Evolutionary conservation across 2,888 invertebrate genomes (phyloP).

Genomic region (Hypolimnas misippus): DNA sequence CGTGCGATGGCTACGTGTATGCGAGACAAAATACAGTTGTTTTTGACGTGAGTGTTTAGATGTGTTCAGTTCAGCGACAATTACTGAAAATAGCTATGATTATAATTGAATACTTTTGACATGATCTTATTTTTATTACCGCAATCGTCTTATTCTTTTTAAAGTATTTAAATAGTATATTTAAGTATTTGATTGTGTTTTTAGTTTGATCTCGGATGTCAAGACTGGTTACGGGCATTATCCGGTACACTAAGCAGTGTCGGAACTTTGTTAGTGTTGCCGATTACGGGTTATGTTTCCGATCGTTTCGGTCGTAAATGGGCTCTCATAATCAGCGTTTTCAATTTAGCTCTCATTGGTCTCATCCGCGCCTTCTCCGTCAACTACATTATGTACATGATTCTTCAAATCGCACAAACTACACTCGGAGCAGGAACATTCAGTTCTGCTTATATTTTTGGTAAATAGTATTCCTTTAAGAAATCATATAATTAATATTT

Average conservation of each 20-base stretch:
- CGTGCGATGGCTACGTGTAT: slow-evolving; percentile 48
- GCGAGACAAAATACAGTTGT: slow-evolving; percentile 48
- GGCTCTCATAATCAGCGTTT: slow-evolving; percentile 61
- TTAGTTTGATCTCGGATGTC: slow-evolving; percentile 83
- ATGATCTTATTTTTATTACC: no score
- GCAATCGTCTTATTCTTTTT: no score
- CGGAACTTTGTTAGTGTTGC: slow-evolving; percentile 86
- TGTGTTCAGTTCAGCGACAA: no score
- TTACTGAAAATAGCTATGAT: no score
- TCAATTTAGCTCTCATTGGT: slow-evolving; percentile 53
- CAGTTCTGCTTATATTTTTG: no score
- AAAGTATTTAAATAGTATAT: no score
- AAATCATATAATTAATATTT: no score
- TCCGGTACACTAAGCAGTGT: slow-evolving; percentile 87
- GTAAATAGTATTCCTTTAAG: no score
- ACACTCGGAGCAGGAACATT: slow-evolving; percentile 66
- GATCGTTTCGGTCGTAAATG: slow-evolving; percentile 81
- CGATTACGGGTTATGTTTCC: slow-evolving; percentile 85
- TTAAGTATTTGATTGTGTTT: no score
- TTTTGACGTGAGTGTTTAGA: no score
- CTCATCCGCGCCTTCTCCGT: slow-evolving; percentile 74
- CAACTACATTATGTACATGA: slow-evolving; percentile 77
- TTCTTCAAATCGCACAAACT: slow-evolving; percentile 70
- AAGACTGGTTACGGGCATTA: slow-evolving; percentile 85
- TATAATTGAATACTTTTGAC: no score